Evolutionary conservation across 2,113 vertebrate genomes (phyloP), one percentile per base, ranked within the genome.

Genomic region (Ictalurus punctatus): DNA sequence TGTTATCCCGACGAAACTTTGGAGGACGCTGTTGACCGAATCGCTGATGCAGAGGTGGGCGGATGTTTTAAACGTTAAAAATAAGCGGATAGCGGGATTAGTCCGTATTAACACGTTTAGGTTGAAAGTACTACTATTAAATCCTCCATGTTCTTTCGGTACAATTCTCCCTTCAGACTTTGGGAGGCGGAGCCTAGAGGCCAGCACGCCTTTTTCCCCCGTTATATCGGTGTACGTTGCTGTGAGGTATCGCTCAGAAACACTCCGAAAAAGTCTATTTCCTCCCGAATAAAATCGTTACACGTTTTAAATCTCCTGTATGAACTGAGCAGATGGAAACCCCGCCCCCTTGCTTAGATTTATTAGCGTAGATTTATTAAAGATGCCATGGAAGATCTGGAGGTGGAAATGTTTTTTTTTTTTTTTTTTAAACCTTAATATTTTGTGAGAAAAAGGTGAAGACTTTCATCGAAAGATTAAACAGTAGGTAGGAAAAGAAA

Each of bases 1-100:
- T 99, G 98, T 92, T 96, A 96, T 84, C 95, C 97, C 0, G 91
- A 98, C 0, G 98, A 99, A 93, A 97, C 95, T 1, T 86, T 99
- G 93, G 96, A 97, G 30, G 95, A 92, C 6, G 87, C 98, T 69
- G 96, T 99, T 0, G 96, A 98, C 86, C 96, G 98, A 14, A 97
- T 99, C 0, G 96, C 95, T 23, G 88, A 92, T 74, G 96, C 97
- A n/a, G 97, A 99, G 97, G 98, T 98, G 86, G 54, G 93, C 1
- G 27, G 73, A 56, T 40, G 67, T 74, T 19, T 79, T 52, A 27
- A 54, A 80, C 48, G 6, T 48, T 48, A 48, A 6, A n/a, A n/a
- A n/a, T n/a, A n/a, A n/a, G n/a, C n/a, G 21, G 25, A 23, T 61
- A 59, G 58, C 17, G 19, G 58, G 58, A 61, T 23, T 61, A 25